phyloP scores from a whole-genome alignment of 2,888 invertebrate genomes.

The Hanleya hanleyi region DNA sequence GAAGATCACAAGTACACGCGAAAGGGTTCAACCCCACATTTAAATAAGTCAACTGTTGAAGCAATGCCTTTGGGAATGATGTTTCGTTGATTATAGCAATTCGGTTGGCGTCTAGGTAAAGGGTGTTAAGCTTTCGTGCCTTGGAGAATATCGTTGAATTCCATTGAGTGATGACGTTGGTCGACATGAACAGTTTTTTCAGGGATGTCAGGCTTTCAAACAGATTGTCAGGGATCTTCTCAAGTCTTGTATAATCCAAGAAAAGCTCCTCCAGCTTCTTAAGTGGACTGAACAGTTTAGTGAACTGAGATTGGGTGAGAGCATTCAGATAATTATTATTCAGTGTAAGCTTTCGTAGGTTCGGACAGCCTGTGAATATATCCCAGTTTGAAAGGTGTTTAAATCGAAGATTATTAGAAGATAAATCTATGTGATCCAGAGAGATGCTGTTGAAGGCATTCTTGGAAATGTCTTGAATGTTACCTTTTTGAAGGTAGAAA shows the following conservation, averaged over 20 bases:
- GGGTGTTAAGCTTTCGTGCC: slow-evolving; percentile 16
- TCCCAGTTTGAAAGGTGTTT: too few species aligned
- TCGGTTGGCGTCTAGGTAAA: slow-evolving; percentile 65
- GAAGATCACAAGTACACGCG: slow-evolving; percentile 91
- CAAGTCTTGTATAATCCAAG: slow-evolving; percentile 65
- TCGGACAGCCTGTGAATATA: too few species aligned
- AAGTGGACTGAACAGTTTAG: slow-evolving; percentile 39
- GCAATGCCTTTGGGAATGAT: slow-evolving; percentile 77
- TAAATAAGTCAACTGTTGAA: slow-evolving; percentile 79
- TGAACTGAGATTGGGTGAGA: too few species aligned
- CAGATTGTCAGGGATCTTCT: slow-evolving; percentile 60
- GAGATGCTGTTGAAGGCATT: too few species aligned
- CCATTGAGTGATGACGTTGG: slow-evolving; percentile 20
- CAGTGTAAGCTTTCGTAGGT: too few species aligned
- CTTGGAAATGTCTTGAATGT: too few species aligned
- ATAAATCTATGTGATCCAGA: too few species aligned
- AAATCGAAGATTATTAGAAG: too few species aligned
- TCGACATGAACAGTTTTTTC: background rate
- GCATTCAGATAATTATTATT: too few species aligned
- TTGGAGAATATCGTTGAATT: slow-evolving; percentile 11
- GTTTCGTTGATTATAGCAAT: slow-evolving; percentile 64
- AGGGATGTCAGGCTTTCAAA: slow-evolving; percentile 77
- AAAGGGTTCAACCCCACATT: slow-evolving; percentile 90
- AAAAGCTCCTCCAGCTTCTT: slow-evolving; percentile 49
- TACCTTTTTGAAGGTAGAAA: too few species aligned